These are phyloP conservation scores for Magallana ariakensis DNA, from an alignment of 1,140 invertebrate species.

Conservation along the genomic window DNA sequence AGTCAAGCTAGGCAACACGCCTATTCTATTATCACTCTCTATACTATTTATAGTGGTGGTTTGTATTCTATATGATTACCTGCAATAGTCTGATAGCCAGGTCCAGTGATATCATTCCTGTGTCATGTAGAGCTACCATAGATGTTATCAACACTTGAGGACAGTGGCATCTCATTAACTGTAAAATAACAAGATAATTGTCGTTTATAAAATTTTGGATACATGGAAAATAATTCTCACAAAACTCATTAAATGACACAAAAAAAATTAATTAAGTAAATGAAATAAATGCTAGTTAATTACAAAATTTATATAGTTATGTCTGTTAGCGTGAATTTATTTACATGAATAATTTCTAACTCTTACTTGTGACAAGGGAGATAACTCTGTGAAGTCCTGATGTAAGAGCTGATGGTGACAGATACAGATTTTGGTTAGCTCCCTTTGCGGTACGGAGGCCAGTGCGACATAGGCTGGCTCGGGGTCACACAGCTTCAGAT, in stretches of 20 bases:
- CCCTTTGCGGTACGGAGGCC: constrained; percentile 40
- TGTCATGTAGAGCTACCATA: constrained; percentile 57
- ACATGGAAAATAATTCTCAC: too few species aligned
- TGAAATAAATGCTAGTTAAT: too few species aligned
- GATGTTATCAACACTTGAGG: constrained; percentile 50
- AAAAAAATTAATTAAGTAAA: too few species aligned
- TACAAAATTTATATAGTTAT: too few species aligned
- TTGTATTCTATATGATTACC: constrained; percentile 35
- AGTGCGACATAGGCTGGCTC: constrained; percentile 41
- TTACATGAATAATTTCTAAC: too few species aligned
- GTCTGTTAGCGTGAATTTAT: too few species aligned
- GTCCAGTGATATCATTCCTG: constrained; percentile 56
- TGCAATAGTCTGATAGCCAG: constrained; percentile 58
- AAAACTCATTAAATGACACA: too few species aligned
- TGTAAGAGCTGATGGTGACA: constrained; percentile 56
- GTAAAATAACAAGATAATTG: constrained; percentile 26
- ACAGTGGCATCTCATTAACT: constrained; percentile 59
- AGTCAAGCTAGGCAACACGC: too few species aligned
- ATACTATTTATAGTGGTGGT: too few species aligned
- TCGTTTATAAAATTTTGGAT: too few species aligned
- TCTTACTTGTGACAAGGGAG: constrained; percentile 60
- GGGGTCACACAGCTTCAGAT: constrained; percentile 49
- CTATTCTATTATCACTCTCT: too few species aligned
- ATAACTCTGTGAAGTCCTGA: constrained; percentile 55
- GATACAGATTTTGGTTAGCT: constrained; percentile 56